Conservation (phyloP, 2,888 invertebrate genomes). For the Zele albiditarsus region DNA sequence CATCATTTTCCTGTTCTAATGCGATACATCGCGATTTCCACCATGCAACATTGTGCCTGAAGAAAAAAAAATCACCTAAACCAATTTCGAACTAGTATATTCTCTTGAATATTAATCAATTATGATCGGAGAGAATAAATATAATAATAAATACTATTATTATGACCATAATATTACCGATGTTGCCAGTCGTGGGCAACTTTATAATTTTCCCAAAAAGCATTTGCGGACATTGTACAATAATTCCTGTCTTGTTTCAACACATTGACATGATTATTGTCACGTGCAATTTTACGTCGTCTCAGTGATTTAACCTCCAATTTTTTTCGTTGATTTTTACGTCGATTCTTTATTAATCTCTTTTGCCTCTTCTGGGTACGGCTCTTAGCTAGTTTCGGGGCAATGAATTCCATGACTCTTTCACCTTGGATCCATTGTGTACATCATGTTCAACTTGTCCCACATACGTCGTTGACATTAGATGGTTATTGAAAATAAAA, state of each 20-base stretch:
- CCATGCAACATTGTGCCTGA: constrained; percentile 67
- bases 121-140: no score
- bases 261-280: constrained; percentile 28
- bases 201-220: constrained; percentile 69
- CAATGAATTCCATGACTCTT: constrained; percentile 59
- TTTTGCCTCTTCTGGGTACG: constrained; percentile 56
- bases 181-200: constrained; percentile 68
- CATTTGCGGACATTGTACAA: constrained; percentile 61
- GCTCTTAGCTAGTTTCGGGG: constrained; percentile 53
- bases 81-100: no score
- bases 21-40: constrained; percentile 68
- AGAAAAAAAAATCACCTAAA: constrained; percentile 37
- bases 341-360: constrained; percentile 56
- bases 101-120: no score
- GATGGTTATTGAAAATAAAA: background rate
- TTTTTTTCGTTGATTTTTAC: constrained; percentile 53
- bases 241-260: constrained; percentile 44
- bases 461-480: background rate
- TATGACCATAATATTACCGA: constrained; percentile 58
- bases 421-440: constrained; percentile 9
- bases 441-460: background rate
- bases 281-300: constrained; percentile 47
- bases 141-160: no score
- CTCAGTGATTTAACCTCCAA: constrained; percentile 63
- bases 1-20: constrained; percentile 65